phyloP scores from a whole-genome alignment of 2,113 vertebrate species.

The Electrona antarctica region DNA sequence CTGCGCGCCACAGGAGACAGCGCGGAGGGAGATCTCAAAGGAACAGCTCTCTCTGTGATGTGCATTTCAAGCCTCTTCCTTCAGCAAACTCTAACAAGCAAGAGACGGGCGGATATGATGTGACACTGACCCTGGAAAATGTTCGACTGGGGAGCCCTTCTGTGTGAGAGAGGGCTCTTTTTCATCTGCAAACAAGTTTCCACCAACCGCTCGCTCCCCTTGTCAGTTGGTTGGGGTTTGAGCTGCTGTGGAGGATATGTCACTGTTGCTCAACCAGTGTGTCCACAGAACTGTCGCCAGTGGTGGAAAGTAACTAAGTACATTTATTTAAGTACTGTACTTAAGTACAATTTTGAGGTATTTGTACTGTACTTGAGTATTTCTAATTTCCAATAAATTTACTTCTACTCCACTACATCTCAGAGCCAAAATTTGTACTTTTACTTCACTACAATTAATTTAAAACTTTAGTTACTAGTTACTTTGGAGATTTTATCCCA shows the following conservation, averaged over 20 bases:
- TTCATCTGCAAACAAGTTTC: conserved; percentile 41
- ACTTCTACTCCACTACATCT: too few species aligned
- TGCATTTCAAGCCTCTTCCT: conserved; percentile 71
- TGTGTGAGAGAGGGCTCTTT: conserved; percentile 17
- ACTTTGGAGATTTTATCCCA: too few species aligned
- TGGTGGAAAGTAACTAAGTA: too few species aligned
- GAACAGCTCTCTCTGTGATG: conserved; percentile 67
- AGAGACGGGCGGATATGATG: conserved; percentile 17
- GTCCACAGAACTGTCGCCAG: too few species aligned
- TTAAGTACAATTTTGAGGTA: too few species aligned
- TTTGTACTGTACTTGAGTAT: too few species aligned
- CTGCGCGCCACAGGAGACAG: conserved; percentile 58
- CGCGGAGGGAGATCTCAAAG: conserved; percentile 56
- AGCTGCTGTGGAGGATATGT: conserved; percentile 5
- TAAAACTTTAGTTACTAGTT: too few species aligned
- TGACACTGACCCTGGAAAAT: conserved; percentile 52
- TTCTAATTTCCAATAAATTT: too few species aligned
- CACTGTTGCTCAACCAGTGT: not conserved
- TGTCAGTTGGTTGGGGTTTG: conserved; percentile 47
- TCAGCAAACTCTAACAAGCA: conserved; percentile 53
- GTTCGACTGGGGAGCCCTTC: conserved; percentile 30
- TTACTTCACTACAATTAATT: too few species aligned
- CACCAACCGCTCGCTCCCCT: conserved; percentile 6
- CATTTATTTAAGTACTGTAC: too few species aligned
- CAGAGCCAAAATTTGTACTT: too few species aligned